These are phyloP conservation scores for Hystrix brachyura DNA, from an alignment of 2,113 vertebrate species.

Conservation along the genomic window DNA sequence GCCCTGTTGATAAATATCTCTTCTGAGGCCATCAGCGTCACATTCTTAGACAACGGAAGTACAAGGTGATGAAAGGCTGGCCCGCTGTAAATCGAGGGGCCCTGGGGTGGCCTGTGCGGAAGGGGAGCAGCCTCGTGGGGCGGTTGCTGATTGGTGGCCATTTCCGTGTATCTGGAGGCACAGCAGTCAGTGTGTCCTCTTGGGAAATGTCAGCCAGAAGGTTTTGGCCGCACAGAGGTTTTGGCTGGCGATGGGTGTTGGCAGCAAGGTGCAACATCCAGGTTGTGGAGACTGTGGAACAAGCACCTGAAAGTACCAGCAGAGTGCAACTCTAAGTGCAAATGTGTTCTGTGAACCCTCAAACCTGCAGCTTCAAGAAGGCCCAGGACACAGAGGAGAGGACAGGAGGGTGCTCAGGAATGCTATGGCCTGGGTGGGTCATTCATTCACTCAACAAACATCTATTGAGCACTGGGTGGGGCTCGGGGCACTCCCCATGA, in stretches of 20 bases:
- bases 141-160: too few relatives aligned
- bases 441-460: not conserved
- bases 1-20: not conserved
- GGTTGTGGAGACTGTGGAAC: too few relatives aligned
- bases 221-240: accelerated
- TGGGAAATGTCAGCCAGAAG: not conserved
- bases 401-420: not conserved
- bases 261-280: not conserved
- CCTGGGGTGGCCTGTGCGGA: not conserved
- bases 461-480: not conserved
- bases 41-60: not conserved
- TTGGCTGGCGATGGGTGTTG: accelerated
- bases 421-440: not conserved
- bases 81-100: not conserved
- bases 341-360: not conserved
- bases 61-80: not conserved
- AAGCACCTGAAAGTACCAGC: too few relatives aligned
- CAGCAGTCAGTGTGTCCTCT: not conserved
- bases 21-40: not conserved
- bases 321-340: not conserved
- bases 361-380: not conserved
- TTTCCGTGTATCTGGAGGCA: not conserved
- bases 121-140: accelerated
- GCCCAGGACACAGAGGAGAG: not conserved
- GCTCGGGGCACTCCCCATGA: not conserved